Base-by-base conservation (phyloP, 2,888 invertebrate species). In the Cheilosia soror region DNA sequence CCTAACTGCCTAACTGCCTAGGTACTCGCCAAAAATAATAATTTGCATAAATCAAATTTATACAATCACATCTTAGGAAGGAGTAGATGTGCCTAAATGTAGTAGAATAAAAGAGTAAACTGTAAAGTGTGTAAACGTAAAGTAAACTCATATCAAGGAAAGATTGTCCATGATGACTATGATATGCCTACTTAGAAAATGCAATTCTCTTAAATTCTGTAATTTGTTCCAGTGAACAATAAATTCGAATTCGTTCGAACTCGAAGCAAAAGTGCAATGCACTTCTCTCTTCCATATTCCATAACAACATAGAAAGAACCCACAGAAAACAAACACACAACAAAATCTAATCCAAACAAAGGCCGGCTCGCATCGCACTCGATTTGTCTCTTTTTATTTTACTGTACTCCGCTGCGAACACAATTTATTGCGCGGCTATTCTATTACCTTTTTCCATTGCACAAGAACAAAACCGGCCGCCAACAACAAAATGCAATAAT, bases 251-350 rank as follows among this genome's bases (percentile, higher is more conserved):
- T 42, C 6, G 0, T 40, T 40, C 44, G 44, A 66, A 49, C 42
- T 33, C 40, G n/a, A 11, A 37, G 6, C 13, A 69, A 63, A 83
- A 83, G 78, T 83, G 83, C 83, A 83, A 63, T 51, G 44, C 11
- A 42, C 44, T 15, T 57, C 63, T 83, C 81, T 82, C 78, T 78
- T 78, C 27, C 55, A 83, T 65, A 33, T 79, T 33, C 44, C 83
- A 83, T 68, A 78, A 69, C 57, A 51, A 77, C 68, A 66, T 57
- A 73, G n/a, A n/a, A 29, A 3, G 2, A 0, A 37, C 37, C 0
- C 20, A 20, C 20, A 20, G 20, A 20, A 20, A 4, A 4, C 0
- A 20, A 4, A 4, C 0, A 11, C 3, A 37, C 33, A 37, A 29
- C 3, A 3, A 29, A 29, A 29, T 2, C 37, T 72, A 68, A 73